A percentile compares a stretch with the other conserved stretches of the same genome.
Evolutionary conservation across 2,797 vertebrate genomes (phyloP).

Genomic region (Poliocrania exsul): DNA sequence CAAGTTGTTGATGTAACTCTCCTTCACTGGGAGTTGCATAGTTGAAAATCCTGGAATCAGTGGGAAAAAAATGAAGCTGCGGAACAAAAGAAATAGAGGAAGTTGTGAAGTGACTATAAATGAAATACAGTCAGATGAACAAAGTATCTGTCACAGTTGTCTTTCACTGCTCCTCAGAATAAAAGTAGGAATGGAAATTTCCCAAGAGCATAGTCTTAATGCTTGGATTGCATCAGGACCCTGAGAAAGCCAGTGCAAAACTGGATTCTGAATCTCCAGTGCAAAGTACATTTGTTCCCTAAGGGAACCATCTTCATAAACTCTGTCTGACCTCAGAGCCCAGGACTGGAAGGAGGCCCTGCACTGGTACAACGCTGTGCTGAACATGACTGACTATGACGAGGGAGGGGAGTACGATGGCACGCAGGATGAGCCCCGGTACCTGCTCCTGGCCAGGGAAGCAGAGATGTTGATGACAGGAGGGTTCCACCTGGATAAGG

Average conservation of each 20-base stretch:
- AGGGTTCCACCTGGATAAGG: conserved; percentile 78
- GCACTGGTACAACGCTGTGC: conserved; percentile 85
- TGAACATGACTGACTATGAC: conserved; percentile 92
- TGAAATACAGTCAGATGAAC: no score
- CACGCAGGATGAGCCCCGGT: conserved; percentile 90
- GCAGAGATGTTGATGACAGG: conserved; percentile 90
- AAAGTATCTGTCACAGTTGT: no score
- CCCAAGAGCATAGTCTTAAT: no score
- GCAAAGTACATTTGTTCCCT: not conserved
- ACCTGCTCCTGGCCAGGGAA: conserved; percentile 88
- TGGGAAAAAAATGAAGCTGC: no score
- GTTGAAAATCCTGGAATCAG: no score
- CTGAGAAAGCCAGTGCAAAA: not conserved
- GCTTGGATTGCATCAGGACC: not conserved
- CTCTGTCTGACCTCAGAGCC: conserved; percentile 71
- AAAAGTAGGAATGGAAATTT: no score
- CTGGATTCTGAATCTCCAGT: not conserved
- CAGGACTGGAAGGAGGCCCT: conserved; percentile 89
- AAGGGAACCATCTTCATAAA: not conserved
- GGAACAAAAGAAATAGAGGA: no score
- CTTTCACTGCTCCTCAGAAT: no score
- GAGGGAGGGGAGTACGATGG: conserved; percentile 95
- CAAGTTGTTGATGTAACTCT: not conserved
- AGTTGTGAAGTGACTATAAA: no score
- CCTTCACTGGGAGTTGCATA: no score